These are phyloP conservation scores for Aegotheles bennettii DNA, from an alignment of 2,113 vertebrate genomes.

Conservation along the genomic window DNA sequence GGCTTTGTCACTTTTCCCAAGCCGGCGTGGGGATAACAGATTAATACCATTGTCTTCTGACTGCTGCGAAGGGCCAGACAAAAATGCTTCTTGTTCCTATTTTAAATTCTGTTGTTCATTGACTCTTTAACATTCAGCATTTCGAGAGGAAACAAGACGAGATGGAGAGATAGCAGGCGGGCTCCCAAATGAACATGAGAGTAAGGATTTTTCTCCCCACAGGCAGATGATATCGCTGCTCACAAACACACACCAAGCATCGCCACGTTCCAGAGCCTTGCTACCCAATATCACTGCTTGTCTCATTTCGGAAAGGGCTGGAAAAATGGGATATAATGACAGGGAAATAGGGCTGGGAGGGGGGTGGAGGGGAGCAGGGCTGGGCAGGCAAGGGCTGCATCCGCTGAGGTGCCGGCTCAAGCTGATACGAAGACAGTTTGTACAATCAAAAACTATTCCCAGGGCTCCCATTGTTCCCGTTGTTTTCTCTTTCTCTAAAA, in stretches of 20 bases:
- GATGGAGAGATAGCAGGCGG: neutral
- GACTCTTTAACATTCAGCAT: neutral
- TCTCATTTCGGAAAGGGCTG: neutral
- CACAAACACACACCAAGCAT: neutral
- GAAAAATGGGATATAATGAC: neutral
- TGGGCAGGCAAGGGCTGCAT: neutral
- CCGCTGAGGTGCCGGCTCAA: neutral
- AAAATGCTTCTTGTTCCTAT: constrained; percentile 35
- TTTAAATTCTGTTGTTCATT: constrained; percentile 25
- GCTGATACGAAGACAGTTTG: neutral
- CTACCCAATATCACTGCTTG: accelerated
- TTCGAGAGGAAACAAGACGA: constrained; percentile 10
- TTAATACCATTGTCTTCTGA: constrained; percentile 12
- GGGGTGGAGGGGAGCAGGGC: neutral
- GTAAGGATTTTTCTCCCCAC: neutral
- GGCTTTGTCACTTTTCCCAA: constrained; percentile 4
- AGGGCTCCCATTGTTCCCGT: constrained; percentile 22
- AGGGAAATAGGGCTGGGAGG: neutral
- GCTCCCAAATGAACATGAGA: neutral
- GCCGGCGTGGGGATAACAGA: neutral
- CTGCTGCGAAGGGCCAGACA: constrained; percentile 4
- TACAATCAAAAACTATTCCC: constrained; percentile 35
- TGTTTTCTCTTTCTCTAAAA: constrained; percentile 43
- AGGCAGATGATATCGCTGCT: neutral
- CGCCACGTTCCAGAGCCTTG: neutral